Evolutionary conservation across 53 echinoderm and acorn worm species (phyloP), one percentile per base, ranked within the genome.

Genomic region (Henricia sp.): DNA sequence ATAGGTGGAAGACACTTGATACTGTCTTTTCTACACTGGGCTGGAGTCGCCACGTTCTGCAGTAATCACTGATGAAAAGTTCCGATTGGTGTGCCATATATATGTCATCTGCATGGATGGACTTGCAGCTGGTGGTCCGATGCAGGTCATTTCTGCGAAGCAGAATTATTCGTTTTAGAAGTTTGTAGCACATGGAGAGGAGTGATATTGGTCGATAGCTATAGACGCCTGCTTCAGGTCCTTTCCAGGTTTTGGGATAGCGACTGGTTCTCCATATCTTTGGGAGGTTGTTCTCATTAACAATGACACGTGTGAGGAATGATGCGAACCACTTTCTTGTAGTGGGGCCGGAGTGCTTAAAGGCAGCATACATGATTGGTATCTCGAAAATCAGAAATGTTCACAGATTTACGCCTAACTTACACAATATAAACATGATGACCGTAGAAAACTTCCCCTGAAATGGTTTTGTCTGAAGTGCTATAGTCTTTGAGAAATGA

Each of bases 31-130:
- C 12, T 55, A 23, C 21, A 20, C 56, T 55, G 13, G 56, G 56
- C 21, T 55, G 12, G 13, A 55, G 21, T 5, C 56, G 56, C 56
- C 56, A 55, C 4, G 4, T 55, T 20, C 21, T 55, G 56, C 56
- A 55, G 56, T 55, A 55, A 4, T 4, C 21, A 23, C 20, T 55
- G 13, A 55, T 10, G n/a, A n/a, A n/a, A n/a, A n/a, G n/a, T n/a
- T n/a, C n/a, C n/a, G 59, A 20, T 58, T 58, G 59, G 1, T 58
- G 59, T 20, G 59, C 24, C 1, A 58, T 20, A 25, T 26, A 58
- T 20, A 58, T 58, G 59, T 58, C 59, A 23, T 58, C 59, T 21
- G 59, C 59, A 23, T 58, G 25, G 24, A 58, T 58, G 59, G 25
- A 58, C 59, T 58, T 58, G 19, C 59, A 10, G 59, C 59, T 21